Evolutionary conservation across 2,888 invertebrate species (phyloP), one percentile per base, ranked within the genome.

Genomic region (Balanococcus diminutus): DNA sequence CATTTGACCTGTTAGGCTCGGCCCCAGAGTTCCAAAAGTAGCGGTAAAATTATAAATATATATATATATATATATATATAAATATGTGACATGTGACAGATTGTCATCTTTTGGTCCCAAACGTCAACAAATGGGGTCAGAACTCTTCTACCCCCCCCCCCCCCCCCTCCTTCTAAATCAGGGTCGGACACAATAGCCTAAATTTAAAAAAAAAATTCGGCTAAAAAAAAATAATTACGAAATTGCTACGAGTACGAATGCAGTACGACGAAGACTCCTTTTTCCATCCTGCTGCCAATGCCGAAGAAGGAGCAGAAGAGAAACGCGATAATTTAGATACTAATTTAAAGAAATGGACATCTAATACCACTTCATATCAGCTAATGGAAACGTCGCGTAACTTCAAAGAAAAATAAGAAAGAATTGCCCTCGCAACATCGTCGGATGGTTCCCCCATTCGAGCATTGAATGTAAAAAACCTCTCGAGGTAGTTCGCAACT

Each of bases 331-430:
- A 75, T 75, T 75, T 75, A 32, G 75, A 75, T 36, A 75, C 75
- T 75, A n/a, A 75, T 75, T 75, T 36, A 32, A 75, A 75, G 75
- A 75, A 75, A 75, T 75, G 75, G 75, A 75, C 75, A 36, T 36
- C 31, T 75, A 75, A 75, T 75, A 32, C 75, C 75, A 75, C 75
- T 75, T 75, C 75, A 32, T 36, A 75, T 75, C 75, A 75, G 32
- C 75, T 75, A 75, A 75, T 75, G 75, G 75, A 75, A 75, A 75
- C 75, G 32, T 75, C 75, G 75, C 28, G 75, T 75, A 75, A 75
- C 75, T 75, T 75, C 75, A 75, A 75, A 75, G 75, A 75, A 75
- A 75, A 75, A 75, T 32, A 75, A 75, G 75, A 75, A 75, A 75
- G 32, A 75, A 75, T 75, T 32, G 31, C 31, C 3, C 5, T 61